These are phyloP conservation scores for Homalodisca vitripennis DNA, from an alignment of 1,140 invertebrate species.

Conservation along the genomic window DNA sequence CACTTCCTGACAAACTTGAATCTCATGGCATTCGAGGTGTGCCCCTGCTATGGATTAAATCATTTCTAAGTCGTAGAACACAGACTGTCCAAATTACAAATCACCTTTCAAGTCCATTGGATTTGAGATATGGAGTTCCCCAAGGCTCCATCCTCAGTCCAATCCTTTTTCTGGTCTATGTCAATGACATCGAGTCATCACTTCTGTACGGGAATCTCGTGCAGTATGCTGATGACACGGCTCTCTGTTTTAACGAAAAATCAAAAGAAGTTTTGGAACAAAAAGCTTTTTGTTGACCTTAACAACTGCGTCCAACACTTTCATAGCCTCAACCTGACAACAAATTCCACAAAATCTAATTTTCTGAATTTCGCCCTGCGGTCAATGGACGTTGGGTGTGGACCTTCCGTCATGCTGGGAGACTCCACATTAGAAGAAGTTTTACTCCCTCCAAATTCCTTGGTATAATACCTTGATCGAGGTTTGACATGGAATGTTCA, in stretches of 20 bases:
- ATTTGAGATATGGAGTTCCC: no score
- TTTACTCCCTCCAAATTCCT: neutral
- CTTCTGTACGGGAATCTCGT: no score
- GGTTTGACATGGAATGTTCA: neutral
- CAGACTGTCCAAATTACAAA: no score
- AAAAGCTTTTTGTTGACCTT: neutral
- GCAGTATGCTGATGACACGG: no score
- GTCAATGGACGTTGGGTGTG: no score
- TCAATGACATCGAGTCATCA: no score
- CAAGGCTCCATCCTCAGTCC: no score
- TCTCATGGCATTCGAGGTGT: neutral
- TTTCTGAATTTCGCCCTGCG: neutral
- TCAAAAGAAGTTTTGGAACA: no score
- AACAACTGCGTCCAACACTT: neutral
- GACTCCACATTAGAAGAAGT: neutral
- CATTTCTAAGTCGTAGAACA: neutral
- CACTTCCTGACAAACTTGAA: neutral
- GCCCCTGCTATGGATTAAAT: neutral
- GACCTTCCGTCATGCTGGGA: neutral
- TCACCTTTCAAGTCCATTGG: no score
- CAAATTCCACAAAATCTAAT: neutral
- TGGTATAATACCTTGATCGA: neutral
- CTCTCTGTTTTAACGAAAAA: no score
- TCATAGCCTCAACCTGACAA: neutral
- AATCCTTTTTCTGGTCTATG: no score